Evolutionary conservation across 2,797 vertebrate species (phyloP), one percentile per base, ranked within the genome.

Genomic region (Phrynocephalus forsythii): DNA sequence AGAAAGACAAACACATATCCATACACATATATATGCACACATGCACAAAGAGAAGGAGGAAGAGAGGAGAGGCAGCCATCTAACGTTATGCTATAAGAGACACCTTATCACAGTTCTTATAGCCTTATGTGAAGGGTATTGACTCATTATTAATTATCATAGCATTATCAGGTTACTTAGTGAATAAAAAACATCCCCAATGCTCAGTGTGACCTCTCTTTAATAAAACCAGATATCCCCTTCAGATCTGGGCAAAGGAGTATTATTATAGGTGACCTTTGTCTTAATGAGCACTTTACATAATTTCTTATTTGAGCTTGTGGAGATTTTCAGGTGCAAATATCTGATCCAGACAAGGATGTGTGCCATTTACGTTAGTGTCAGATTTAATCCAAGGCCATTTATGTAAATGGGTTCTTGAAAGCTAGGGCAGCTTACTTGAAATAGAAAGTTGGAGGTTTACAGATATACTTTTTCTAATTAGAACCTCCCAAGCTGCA

Each of bases 181-280:
- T 3, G 76, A 67, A 24, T 83, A n/a, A 18, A 8, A 28, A 11
- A 33, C 44, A 75, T 63, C 1, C 60, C 30, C 82, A 75, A 77
- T 2, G 5, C 60, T 13, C 91, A 72, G 76, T 63, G 80, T 89
- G 84, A 88, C 84, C 44, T 52, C 68, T 88, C 82, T 80, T 80
- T 75, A 82, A 44, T 33, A 24, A 81, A 68, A 60, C 75, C 60
- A 81, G 30, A 76, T 69, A 85, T 75, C 22, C 83, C 75, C 26
- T 81, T 56, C 26, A 26, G 44, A n/a, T 81, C n/a, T 48, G 85
- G 6, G 18, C 71, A 88, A 76, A 85, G 82, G 48, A 81, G 71
- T 50, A 68, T 85, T 82, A 80, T 38, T 88, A 79, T 28, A 88
- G 83, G 60, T 88, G 83, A 88, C 78, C 83, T 88, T 88, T 85